Conservation (phyloP, 2,797 vertebrate genomes). For the Argentina silus region DNA sequence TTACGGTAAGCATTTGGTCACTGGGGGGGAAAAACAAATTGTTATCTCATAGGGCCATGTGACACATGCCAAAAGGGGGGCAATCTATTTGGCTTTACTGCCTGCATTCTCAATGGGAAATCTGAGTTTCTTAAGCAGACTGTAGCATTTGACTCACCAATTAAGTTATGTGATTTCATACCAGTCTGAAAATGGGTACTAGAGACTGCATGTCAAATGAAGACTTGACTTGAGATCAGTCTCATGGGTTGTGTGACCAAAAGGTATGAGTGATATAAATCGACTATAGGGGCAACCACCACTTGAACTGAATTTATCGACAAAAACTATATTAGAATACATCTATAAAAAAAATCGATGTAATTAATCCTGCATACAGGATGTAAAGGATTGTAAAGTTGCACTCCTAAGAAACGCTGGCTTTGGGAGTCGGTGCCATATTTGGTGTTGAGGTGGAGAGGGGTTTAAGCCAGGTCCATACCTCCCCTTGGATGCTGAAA, state of each 20-base stretch:
- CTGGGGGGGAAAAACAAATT: slow-evolving; percentile 23
- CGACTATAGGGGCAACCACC: slow-evolving; percentile 62
- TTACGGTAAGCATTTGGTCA: slow-evolving; percentile 11
- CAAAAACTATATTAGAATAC: not conserved
- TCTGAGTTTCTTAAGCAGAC: slow-evolving; percentile 32
- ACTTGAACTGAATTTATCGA: slow-evolving; percentile 38
- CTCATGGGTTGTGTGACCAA: slow-evolving; percentile 19
- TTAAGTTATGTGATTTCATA: slow-evolving; percentile 35
- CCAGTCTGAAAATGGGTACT: slow-evolving; percentile 20
- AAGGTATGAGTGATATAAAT: slow-evolving; percentile 51
- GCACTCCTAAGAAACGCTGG: slow-evolving; percentile 70
- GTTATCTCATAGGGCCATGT: slow-evolving; percentile 30
- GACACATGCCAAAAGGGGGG: slow-evolving; percentile 55
- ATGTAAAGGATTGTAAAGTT: slow-evolving; percentile 66
- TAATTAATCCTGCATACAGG: slow-evolving; percentile 75
- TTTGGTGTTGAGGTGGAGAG: slow-evolving; percentile 72
- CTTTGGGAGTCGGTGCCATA: slow-evolving; percentile 65
- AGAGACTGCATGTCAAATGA: not conserved
- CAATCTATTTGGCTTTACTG: slow-evolving; percentile 23
- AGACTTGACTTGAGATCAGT: not conserved
- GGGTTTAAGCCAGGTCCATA: slow-evolving; percentile 68
- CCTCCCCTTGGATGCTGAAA: slow-evolving; percentile 81
- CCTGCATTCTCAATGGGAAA: not conserved
- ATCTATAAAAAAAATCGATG: slow-evolving; percentile 46
- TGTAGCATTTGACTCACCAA: slow-evolving; percentile 48